Evolutionary conservation across 2,888 invertebrate genomes (phyloP).

Genomic region (Heteromyza rotundicornis): DNA sequence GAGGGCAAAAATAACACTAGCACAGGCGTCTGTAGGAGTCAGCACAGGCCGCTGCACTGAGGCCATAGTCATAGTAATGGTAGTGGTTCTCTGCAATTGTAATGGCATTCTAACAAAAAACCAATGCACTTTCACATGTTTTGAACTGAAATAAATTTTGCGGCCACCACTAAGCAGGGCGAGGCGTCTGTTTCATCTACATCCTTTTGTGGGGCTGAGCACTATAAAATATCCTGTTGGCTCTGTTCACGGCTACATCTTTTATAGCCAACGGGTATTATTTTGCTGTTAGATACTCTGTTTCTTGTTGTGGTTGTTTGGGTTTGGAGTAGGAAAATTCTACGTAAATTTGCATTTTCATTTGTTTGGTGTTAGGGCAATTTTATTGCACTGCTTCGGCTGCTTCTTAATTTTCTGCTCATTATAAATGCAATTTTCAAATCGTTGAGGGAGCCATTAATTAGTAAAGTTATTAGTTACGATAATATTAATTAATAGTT

Average conservation of each 20-base stretch:
- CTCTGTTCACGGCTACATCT: not conserved
- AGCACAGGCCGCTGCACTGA: too few relatives aligned
- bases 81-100: too few relatives aligned
- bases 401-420: not conserved
- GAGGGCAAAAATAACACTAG: not conserved
- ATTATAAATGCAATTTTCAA: not conserved
- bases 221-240: not conserved
- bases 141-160: not conserved
- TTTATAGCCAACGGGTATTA: not conserved
- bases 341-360: conserved; percentile 4
- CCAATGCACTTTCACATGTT: not conserved
- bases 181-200: not conserved
- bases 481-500: too few relatives aligned
- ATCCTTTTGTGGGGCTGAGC: not conserved
- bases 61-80: too few relatives aligned
- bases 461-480: not conserved
- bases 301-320: not conserved
- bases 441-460: not conserved
- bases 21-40: not conserved
- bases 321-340: not conserved
- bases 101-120: not conserved
- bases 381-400: too few relatives aligned
- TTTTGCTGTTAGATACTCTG: not conserved
- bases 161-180: not conserved
- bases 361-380: too few relatives aligned